These are phyloP conservation scores for Lasius fuliginosus DNA, from an alignment of 2,888 invertebrate genomes.

Conservation along the genomic window DNA sequence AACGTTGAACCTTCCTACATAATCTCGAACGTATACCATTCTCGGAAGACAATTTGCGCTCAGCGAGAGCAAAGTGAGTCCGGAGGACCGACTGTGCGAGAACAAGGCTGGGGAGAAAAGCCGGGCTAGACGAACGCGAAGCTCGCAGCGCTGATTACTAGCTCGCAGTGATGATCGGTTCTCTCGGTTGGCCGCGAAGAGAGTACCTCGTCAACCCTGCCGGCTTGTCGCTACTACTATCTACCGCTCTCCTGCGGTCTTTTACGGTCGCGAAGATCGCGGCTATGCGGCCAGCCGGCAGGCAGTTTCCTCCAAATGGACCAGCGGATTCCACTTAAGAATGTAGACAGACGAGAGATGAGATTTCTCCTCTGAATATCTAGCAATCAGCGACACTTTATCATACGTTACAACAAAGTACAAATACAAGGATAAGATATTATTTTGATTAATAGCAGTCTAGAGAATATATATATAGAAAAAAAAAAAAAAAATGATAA, in stretches of 20 bases:
- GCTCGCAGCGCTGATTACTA: slow-evolving; percentile 78
- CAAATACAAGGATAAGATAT: neutral
- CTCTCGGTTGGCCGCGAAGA: slow-evolving; percentile 59
- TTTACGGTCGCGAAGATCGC: slow-evolving; percentile 64
- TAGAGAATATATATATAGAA: neutral
- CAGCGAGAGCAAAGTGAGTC: slow-evolving; percentile 68
- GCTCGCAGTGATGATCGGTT: slow-evolving; percentile 77
- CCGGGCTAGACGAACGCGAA: slow-evolving; percentile 59
- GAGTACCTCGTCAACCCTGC: slow-evolving; percentile 70
- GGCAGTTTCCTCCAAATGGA: slow-evolving; percentile 33
- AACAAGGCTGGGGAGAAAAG: slow-evolving; percentile 45
- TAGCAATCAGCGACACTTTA: neutral
- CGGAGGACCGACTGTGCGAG: slow-evolving; percentile 52
- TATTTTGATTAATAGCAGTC: neutral
- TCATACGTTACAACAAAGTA: neutral
- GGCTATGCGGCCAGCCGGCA: slow-evolving; percentile 17
- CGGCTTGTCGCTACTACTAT: slow-evolving; percentile 68
- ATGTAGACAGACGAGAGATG: neutral
- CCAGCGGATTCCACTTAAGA: slow-evolving; percentile 20
- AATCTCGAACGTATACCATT: slow-evolving; percentile 78
- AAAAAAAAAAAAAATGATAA: neutral
- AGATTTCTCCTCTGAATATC: slow-evolving; percentile 3
- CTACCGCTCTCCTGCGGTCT: slow-evolving; percentile 60
- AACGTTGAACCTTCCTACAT: slow-evolving; percentile 76
- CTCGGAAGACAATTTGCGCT: slow-evolving; percentile 82